phyloP scores from a whole-genome alignment of 2,113 vertebrate genomes.

The Solenodon paradoxus region DNA sequence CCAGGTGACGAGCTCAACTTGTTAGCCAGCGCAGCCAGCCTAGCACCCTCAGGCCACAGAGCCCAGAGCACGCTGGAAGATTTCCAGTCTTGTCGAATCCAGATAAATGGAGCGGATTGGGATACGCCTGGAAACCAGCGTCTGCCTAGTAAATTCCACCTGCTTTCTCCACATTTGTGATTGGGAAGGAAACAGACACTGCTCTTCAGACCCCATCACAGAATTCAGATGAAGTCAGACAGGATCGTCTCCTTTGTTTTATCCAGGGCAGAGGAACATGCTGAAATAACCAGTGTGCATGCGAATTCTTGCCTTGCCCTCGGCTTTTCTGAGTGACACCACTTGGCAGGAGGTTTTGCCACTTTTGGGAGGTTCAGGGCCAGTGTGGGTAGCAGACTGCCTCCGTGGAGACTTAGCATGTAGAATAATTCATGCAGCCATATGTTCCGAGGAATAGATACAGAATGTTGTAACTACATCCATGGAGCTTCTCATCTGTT shows the following conservation, averaged over 20 bases:
- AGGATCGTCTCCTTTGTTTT: background rate
- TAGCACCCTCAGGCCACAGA: background rate
- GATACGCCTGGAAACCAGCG: constrained; percentile 53
- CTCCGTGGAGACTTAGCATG: constrained; percentile 73
- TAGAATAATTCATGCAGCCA: constrained; percentile 75
- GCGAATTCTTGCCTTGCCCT: constrained; percentile 37
- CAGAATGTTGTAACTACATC: constrained; percentile 71
- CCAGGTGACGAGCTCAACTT: too few species aligned
- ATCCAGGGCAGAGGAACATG: background rate
- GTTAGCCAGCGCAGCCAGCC: too few species aligned
- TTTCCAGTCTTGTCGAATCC: constrained; percentile 59
- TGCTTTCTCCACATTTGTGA: background rate
- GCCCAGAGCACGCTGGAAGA: constrained; percentile 29
- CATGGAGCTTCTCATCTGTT: constrained; percentile 69
- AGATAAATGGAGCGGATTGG: constrained; percentile 54
- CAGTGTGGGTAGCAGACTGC: constrained; percentile 67
- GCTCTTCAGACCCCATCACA: background rate
- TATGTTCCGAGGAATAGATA: constrained; percentile 72
- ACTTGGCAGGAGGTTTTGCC: constrained; percentile 69
- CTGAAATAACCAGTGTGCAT: background rate
- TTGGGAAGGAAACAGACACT: background rate
- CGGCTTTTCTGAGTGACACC: constrained; percentile 57
- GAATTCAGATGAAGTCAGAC: background rate
- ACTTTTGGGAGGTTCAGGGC: constrained; percentile 66
- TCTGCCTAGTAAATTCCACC: constrained; percentile 55